phyloP scores from a whole-genome alignment of 2,113 vertebrate genomes.

The Lampris megalopsis region DNA sequence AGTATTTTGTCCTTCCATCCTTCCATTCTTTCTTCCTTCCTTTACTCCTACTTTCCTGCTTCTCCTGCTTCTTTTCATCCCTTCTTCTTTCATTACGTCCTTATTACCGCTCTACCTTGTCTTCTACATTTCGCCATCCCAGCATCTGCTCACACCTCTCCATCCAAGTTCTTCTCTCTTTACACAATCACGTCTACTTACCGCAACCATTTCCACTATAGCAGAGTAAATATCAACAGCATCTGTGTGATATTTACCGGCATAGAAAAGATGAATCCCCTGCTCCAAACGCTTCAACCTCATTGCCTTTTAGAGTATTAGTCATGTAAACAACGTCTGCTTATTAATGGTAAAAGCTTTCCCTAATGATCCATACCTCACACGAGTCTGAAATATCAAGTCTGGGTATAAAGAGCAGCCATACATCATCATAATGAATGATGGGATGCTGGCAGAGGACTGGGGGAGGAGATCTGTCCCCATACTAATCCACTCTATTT shows the following conservation, averaged over 20 bases:
- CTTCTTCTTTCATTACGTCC: not conserved
- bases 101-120: not conserved
- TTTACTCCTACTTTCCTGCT: too few species aligned
- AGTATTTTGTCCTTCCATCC: too few species aligned
- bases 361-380: conserved; percentile 80
- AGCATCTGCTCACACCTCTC: conserved; percentile 4
- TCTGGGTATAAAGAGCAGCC: conserved; percentile 75
- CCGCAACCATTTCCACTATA: conserved; percentile 32
- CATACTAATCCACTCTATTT: conserved; percentile 76
- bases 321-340: conserved; percentile 78
- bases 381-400: conserved; percentile 80
- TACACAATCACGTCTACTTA: conserved; percentile 39
- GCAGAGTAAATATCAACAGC: conserved; percentile 67
- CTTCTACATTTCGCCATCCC: not conserved
- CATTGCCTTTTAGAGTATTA: conserved; percentile 76
- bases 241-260: conserved; percentile 75
- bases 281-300: conserved; percentile 74
- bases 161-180: not conserved
- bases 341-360: conserved; percentile 82
- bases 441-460: conserved; percentile 65
- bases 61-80: not conserved
- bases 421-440: conserved; percentile 80
- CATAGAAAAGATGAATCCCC: conserved; percentile 76
- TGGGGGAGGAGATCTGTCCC: conserved; percentile 66
- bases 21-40: too few species aligned